These are phyloP conservation scores for Acanthaster planci DNA, from an alignment of 35 echinoderm and acorn worm species.

Conservation along the genomic window DNA sequence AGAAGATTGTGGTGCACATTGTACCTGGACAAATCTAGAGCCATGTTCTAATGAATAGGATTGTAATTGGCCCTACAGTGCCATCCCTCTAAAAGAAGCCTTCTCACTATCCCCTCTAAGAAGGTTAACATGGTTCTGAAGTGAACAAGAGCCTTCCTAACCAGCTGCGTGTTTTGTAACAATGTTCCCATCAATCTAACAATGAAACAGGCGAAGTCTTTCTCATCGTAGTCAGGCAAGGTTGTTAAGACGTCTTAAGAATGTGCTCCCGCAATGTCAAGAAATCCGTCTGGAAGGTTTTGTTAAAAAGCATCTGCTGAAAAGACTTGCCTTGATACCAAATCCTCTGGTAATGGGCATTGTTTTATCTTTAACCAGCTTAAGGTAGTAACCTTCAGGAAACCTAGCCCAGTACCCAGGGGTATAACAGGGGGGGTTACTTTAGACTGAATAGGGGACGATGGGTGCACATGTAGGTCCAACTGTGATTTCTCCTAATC, in stretches of 20 bases:
- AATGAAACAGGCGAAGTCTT: background rate
- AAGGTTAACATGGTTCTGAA: constrained; percentile 14
- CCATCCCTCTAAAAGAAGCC: background rate
- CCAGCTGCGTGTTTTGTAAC: constrained; percentile 16
- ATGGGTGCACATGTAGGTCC: background rate
- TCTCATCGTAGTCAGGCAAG: background rate
- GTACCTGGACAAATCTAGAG: constrained; percentile 2
- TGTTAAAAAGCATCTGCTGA: background rate
- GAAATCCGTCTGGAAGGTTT: constrained; percentile 3
- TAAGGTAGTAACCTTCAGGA: background rate
- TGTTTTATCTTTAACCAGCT: constrained; percentile 2
- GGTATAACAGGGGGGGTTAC: background rate
- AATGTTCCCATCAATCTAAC: background rate
- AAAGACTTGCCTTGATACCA: background rate
- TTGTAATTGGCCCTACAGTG: constrained; percentile 4
- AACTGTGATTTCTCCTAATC: constrained; percentile 14
- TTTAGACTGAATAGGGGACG: background rate
- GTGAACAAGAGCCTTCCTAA: background rate
- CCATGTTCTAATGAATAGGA: constrained; percentile 8
- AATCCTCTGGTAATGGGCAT: background rate
- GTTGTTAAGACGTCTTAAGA: constrained; percentile 24
- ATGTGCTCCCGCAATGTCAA: background rate
- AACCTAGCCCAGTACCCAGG: background rate
- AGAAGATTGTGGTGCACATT: constrained; percentile 14
- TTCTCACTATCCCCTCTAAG: background rate